These are phyloP conservation scores for Teleopsis dalmanni DNA, from an alignment of 1,140 invertebrate genomes.

Conservation along the genomic window DNA sequence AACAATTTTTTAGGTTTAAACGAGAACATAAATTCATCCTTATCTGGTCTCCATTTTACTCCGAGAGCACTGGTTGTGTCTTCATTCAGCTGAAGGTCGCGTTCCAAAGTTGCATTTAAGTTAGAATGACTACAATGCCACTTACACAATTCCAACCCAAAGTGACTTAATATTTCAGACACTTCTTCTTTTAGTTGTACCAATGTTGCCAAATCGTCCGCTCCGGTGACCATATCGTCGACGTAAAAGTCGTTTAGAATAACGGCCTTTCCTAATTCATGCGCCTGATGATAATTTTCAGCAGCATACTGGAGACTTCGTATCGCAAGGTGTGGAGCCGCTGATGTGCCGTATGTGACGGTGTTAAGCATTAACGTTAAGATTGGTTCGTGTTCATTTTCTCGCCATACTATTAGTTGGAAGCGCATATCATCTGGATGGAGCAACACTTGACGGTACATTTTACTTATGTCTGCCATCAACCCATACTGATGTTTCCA, in stretches of 20 bases:
- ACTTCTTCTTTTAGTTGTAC: neutral
- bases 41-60: neutral
- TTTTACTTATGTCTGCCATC: constrained; percentile 1
- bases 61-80: neutral
- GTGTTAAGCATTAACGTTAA: constrained; percentile 10
- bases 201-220: neutral
- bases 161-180: neutral
- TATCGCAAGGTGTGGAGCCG: neutral
- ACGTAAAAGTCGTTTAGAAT: neutral
- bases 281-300: neutral
- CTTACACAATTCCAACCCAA: neutral
- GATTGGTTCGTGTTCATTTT: constrained; percentile 15
- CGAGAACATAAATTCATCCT: constrained; percentile 1
- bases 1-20: neutral
- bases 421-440: neutral
- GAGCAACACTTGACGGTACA: neutral
- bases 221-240: neutral
- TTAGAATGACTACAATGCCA: constrained; percentile 3
- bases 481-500: neutral
- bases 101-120: neutral
- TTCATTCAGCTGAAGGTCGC: neutral
- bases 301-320: neutral
- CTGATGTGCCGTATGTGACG: constrained; percentile 14
- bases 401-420: neutral
- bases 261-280: neutral